These are phyloP conservation scores for Xenops minutus DNA, from an alignment of 2,797 vertebrate species.

Conservation along the genomic window DNA sequence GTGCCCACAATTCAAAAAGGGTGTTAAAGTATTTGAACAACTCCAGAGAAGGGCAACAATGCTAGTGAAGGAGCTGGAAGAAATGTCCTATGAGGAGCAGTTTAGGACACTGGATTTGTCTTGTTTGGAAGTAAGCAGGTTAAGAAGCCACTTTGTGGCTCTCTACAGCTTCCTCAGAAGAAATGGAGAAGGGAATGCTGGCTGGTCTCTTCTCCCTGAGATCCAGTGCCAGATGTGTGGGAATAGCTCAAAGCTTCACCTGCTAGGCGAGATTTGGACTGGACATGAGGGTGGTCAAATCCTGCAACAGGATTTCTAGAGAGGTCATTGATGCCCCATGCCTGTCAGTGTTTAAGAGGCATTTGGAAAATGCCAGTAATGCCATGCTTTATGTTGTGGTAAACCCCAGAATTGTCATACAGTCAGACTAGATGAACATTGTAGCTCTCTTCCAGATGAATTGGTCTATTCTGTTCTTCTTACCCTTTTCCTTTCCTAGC, in stretches of 20 bases:
- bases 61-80: neutral
- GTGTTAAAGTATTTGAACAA: neutral
- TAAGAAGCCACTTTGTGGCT: fast-evolving
- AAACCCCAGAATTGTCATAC: neutral
- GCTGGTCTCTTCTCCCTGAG: neutral
- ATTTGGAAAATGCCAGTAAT: neutral
- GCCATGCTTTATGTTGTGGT: neutral
- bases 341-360: neutral
- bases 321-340: neutral
- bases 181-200: neutral
- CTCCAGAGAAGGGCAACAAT: neutral
- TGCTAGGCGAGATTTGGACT: neutral
- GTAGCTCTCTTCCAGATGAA: neutral
- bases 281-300: neutral
- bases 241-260: neutral
- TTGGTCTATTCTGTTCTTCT: neutral
- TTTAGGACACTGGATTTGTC: neutral
- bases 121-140: neutral
- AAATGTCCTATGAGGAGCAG: neutral
- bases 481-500: neutral
- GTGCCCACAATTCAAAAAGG: neutral
- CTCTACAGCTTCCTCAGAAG: neutral
- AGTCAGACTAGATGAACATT: neutral
- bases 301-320: neutral
- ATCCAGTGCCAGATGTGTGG: fast-evolving